Evolutionary conservation across 2,888 invertebrate species (phyloP).

Genomic region (Ectemnius continuus): DNA sequence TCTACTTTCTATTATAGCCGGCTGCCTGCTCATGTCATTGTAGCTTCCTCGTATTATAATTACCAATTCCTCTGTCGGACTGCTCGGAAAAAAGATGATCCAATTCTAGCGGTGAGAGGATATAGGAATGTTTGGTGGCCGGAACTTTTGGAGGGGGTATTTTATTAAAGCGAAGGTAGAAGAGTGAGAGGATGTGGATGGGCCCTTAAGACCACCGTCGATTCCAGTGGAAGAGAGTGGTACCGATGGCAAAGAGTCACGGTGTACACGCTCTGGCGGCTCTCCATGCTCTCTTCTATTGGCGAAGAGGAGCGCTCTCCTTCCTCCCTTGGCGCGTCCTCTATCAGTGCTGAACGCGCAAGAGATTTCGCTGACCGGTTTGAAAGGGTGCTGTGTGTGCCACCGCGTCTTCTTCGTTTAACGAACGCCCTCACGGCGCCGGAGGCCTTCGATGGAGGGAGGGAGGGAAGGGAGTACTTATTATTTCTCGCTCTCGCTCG

Average conservation of each 20-base stretch:
- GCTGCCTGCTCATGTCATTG: too few relatives aligned
- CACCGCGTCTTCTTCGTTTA: constrained; percentile 26
- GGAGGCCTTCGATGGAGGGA: neutral
- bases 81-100: too few relatives aligned
- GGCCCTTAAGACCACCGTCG: neutral
- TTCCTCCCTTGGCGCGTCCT: constrained; percentile 10
- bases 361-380: constrained; percentile 45
- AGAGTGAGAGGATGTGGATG: too few relatives aligned
- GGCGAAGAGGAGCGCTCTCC: neutral
- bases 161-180: too few relatives aligned
- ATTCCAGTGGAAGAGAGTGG: neutral
- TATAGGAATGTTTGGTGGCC: too few relatives aligned
- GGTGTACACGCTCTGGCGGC: constrained; percentile 4
- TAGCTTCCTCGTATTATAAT: too few relatives aligned
- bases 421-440: constrained; percentile 19
- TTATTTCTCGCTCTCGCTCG: constrained; percentile 3
- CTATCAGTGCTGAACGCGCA: constrained; percentile 36
- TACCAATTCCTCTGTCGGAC: too few relatives aligned
- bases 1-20: too few relatives aligned
- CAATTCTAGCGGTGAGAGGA: too few relatives aligned
- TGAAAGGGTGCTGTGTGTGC: constrained; percentile 24
- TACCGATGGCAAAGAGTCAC: constrained; percentile 1
- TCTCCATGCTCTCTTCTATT: neutral
- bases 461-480: neutral
- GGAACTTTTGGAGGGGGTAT: too few relatives aligned